These are phyloP conservation scores for Panurus biarmicus DNA, from an alignment of 2,113 vertebrate species.

Conservation along the genomic window DNA sequence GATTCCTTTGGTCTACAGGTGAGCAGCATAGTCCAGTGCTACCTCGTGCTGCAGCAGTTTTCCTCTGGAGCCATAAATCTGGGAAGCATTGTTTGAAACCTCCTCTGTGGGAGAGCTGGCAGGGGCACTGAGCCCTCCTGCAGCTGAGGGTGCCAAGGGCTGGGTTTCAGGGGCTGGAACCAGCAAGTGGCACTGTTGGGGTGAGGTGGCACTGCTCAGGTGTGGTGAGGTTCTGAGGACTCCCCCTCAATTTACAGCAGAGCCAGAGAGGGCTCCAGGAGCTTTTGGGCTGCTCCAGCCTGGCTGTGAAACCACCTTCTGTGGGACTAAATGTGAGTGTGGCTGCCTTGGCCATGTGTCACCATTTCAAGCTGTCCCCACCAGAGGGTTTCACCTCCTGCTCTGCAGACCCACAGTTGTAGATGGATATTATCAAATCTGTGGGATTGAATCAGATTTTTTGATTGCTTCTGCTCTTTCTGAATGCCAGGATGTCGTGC, in stretches of 20 bases:
- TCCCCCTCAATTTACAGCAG: background rate
- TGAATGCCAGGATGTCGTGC: background rate
- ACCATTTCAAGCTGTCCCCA: background rate
- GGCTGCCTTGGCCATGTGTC: rapidly evolving
- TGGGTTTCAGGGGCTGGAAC: background rate
- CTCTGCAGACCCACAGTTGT: background rate
- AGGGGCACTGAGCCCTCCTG: background rate
- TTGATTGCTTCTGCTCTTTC: background rate
- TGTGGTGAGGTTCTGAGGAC: background rate
- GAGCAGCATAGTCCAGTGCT: background rate
- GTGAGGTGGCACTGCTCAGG: background rate
- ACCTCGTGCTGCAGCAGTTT: background rate
- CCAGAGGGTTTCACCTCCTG: background rate
- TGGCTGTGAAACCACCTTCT: background rate
- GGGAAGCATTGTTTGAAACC: background rate
- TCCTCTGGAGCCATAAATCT: background rate
- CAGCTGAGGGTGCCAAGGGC: background rate
- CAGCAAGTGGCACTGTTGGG: background rate
- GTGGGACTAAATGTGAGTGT: too few relatives aligned
- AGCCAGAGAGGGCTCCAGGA: background rate
- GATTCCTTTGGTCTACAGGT: background rate
- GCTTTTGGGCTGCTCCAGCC: background rate
- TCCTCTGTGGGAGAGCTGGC: background rate
- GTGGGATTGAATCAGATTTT: background rate
- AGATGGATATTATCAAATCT: rapidly evolving